These are phyloP conservation scores for Hipparchia sbordonii DNA, from an alignment of 2,888 invertebrate species.

Conservation along the genomic window DNA sequence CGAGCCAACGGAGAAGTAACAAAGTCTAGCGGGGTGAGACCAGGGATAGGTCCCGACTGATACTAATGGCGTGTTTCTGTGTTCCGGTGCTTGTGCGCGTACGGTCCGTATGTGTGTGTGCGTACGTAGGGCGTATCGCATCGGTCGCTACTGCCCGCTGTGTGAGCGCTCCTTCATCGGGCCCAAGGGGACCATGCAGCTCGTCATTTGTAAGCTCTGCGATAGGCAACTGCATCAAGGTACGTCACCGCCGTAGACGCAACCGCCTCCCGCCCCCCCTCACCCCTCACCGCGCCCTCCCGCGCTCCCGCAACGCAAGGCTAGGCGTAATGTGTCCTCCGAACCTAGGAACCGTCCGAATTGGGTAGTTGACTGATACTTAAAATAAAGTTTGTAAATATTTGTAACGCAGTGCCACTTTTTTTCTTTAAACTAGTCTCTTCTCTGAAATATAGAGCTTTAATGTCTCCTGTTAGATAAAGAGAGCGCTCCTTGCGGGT, in stretches of 20 bases:
- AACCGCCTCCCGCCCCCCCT: constrained; percentile 29
- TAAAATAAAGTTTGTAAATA: no score
- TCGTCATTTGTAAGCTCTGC: constrained; percentile 83
- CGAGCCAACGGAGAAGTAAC: constrained; percentile 55
- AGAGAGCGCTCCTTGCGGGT: no score
- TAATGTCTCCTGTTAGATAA: no score
- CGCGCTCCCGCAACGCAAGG: neutral
- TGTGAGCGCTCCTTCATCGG: constrained; percentile 88
- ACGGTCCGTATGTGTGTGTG: constrained; percentile 75
- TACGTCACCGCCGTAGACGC: constrained; percentile 64
- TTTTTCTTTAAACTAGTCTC: no score
- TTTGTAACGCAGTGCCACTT: no score
- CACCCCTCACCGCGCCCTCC: neutral
- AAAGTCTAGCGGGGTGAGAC: constrained; percentile 45
- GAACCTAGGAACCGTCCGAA: no score
- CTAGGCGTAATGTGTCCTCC: constrained; percentile 1
- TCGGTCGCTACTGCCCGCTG: constrained; percentile 88
- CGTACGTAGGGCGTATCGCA: constrained; percentile 86
- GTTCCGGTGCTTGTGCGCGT: constrained; percentile 79
- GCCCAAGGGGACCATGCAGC: constrained; percentile 86
- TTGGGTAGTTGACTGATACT: no score
- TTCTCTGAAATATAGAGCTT: no score
- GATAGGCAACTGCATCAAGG: constrained; percentile 83
- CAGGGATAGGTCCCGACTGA: constrained; percentile 50
- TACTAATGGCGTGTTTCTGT: constrained; percentile 82